A percentile compares a stretch with the other conserved stretches of the same genome.
phyloP scores from a whole-genome alignment of 2,797 vertebrate genomes.

The Fratercula arctica region DNA sequence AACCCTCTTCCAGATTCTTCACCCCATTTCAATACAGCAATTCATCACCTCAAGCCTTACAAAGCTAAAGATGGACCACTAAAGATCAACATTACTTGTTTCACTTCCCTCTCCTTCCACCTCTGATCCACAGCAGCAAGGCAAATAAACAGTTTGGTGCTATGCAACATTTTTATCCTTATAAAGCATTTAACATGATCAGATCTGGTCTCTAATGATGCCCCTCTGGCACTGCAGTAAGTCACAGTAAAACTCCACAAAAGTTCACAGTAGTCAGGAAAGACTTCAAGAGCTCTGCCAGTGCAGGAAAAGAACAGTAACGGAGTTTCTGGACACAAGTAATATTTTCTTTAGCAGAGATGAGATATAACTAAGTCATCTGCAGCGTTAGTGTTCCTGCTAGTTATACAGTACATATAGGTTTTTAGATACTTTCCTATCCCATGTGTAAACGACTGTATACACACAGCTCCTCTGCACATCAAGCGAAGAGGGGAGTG shows the following conservation, averaged over 20 bases:
- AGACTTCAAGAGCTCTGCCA: not conserved
- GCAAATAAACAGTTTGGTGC: not conserved
- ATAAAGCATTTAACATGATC: not conserved
- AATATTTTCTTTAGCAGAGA: not conserved
- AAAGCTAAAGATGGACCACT: not conserved
- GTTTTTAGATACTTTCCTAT: not conserved
- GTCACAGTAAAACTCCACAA: not conserved
- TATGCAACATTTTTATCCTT: not conserved
- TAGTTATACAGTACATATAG: not conserved
- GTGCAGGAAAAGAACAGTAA: not conserved
- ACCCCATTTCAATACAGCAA: not conserved
- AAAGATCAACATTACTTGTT: not conserved
- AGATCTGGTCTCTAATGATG: not conserved
- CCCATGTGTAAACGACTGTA: not conserved
- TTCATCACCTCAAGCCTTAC: not conserved
- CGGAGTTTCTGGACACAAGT: not conserved
- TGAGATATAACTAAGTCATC: not conserved
- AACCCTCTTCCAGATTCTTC: not conserved
- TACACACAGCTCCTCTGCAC: not conserved
- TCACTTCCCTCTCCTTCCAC: not conserved
- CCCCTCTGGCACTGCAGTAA: not conserved
- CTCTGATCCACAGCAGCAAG: not conserved
- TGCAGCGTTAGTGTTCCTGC: not conserved
- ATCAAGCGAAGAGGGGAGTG: rapidly evolving
- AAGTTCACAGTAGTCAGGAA: not conserved